Base-by-base conservation (phyloP, 1,140 invertebrate species). In the Danaus melanippus region DNA sequence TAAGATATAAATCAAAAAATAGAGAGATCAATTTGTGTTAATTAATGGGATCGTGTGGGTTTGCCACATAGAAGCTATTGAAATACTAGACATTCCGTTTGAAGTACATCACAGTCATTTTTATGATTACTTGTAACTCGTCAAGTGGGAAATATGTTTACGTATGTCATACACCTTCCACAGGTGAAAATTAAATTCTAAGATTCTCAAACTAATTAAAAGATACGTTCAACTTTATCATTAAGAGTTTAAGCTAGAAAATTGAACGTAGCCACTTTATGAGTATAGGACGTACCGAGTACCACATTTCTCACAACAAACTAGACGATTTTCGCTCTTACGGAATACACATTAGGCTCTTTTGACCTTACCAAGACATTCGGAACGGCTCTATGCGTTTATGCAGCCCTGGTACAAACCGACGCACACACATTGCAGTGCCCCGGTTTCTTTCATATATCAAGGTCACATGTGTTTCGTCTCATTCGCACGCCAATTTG, bases 371-470 rank as follows among this genome's bases (percentile, higher is more conserved):
- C 21, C 21, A 32, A 2, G 9, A 42, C 44, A 8, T 46, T 53
- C n/a, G 42, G 45, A n/a, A 40, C 39, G 12, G 39, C 50, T 65
- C 62, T 50, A 58, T 64, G 60, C 64, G 50, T 60, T 74, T 73
- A 66, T 81, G 70, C 54, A 51, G 48, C 50, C 76, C 75, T 82
- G 56, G 79, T 82, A 82, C 64, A 65, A 62, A 64, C 54, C 45
- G 66, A 71, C 71, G 66, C 73, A 73, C 75, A 79, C 74, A 78
- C 71, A 63, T 71, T 71, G 58, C 71, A 71, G 70, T 67, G 67
- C 67, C 66, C 69, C 58, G 63, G 67, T 67, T 72, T 64, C 69
- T 70, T 69, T 67, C 74, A 74, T 71, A 69, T 68, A 76, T 79
- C 72, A 79, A 77, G 73, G 73, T 74, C 70, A 67, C 57, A 44